Evolutionary conservation across 2,113 vertebrate species (phyloP), one percentile per base, ranked within the genome.

Genomic region (Furnarius figulus): DNA sequence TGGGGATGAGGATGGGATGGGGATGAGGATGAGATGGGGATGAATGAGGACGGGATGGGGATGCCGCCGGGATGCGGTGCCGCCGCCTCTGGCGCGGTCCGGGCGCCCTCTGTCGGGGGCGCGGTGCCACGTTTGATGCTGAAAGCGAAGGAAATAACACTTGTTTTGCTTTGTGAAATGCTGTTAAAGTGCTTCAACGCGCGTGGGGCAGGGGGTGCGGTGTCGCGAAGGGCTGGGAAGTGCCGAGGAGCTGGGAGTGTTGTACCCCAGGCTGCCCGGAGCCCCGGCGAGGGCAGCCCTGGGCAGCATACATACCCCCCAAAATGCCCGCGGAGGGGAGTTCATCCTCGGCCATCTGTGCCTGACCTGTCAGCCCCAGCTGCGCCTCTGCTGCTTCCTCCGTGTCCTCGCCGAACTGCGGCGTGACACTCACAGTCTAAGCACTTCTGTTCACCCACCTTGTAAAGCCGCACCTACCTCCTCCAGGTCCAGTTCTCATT

Each of bases 201-300:
- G 30, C 18, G 0, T 0, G 66, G 42, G 39, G 28, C 27, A 10
- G 3, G 30, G 28, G 37, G 31, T 7, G 55, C 55, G 53, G 46
- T 15, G 17, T 2, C 4, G 77, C 33, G 4, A 10, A 30, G 52
- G 14, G 59, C 56, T 12, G 68, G 35, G 63, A 27, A 21, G 21
- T 0, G n/a, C 76, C 1, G 40, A 4, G 6, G 1, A 0, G 27
- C 0, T 10, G 46, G 7, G 24, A 9, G n/a, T 22, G 19, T 7
- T 40, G 40, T 40, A 40, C 40, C 40, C 40, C 40, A 40, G 40
- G 40, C 40, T 40, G 40, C 11, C 40, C 40, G 40, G 40, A 40
- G 40, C 40, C 40, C 40, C 40, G 40, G 40, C 10, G 40, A 40
- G 40, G 40, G 40, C 40, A 40, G 11, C 40, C n/a, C 61, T 10